phyloP scores from a whole-genome alignment of 1,140 invertebrate genomes.

The Prorops nasuta region DNA sequence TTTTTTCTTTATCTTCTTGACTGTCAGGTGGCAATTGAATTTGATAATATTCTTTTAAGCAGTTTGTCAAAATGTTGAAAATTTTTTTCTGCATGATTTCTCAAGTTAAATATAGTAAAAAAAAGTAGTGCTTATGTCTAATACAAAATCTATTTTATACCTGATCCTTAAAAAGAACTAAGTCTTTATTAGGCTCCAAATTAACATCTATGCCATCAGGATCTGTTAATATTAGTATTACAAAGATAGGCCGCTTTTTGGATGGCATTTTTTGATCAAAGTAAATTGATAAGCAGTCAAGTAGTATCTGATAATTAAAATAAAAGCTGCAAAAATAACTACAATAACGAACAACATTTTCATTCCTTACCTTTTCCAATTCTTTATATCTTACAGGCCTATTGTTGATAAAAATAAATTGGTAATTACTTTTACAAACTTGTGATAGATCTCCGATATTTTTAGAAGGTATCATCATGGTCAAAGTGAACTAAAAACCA shows the following conservation, averaged over 20 bases:
- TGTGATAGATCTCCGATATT: slow-evolving; percentile 36
- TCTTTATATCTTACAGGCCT: slow-evolving; percentile 61
- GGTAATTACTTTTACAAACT: slow-evolving; percentile 40
- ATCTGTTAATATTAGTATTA: slow-evolving; percentile 54
- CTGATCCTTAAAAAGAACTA: slow-evolving; percentile 59
- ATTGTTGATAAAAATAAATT: slow-evolving; percentile 59
- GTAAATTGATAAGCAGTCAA: slow-evolving; percentile 36
- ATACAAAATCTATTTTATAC: slow-evolving; percentile 16
- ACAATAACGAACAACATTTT: slow-evolving; percentile 5
- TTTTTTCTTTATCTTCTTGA: slow-evolving; percentile 9
- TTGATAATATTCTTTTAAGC: slow-evolving; percentile 37
- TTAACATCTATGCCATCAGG: slow-evolving; percentile 62
- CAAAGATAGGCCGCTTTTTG: slow-evolving; percentile 51
- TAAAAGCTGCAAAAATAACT: slow-evolving; percentile 5
- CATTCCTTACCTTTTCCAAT: slow-evolving; percentile 59
- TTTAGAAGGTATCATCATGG: slow-evolving; percentile 56
- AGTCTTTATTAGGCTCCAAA: slow-evolving; percentile 67
- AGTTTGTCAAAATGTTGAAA: slow-evolving; percentile 27
- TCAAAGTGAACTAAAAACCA: slow-evolving; percentile 41
- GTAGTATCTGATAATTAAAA: slow-evolving; percentile 47
- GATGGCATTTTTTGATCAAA: slow-evolving; percentile 31
- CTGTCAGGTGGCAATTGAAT: slow-evolving; percentile 14
- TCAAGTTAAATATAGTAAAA: too few species aligned
- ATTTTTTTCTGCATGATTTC: slow-evolving; percentile 33
- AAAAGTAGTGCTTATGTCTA: slow-evolving; percentile 6